Conservation (phyloP, 2,888 invertebrate species). For the Crossocerus cetratus region DNA sequence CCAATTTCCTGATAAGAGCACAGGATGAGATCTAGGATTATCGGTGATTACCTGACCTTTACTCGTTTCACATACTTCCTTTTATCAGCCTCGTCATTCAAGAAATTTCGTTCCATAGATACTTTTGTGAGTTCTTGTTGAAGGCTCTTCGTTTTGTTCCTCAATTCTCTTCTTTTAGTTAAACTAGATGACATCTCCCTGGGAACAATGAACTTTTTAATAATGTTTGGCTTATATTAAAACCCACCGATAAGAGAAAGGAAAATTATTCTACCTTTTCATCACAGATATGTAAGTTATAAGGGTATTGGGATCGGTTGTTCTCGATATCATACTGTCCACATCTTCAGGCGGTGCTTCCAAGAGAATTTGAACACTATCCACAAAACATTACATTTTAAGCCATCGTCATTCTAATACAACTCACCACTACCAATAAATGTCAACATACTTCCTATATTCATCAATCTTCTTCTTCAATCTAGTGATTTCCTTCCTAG, state of each 20-base stretch:
- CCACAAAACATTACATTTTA: too few relatives aligned
- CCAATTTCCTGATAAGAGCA: constrained; percentile 35
- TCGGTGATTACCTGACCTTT: background rate
- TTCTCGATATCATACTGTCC: constrained; percentile 81
- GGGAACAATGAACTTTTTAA: background rate
- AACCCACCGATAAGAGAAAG: background rate
- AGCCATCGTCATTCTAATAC: too few relatives aligned
- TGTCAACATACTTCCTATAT: constrained; percentile 46
- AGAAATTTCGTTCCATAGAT: constrained; percentile 49
- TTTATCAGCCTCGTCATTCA: constrained; percentile 39
- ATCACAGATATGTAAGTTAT: constrained; percentile 49
- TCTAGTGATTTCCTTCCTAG: constrained; percentile 79
- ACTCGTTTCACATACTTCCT: constrained; percentile 76
- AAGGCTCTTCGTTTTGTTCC: constrained; percentile 34
- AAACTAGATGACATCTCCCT: constrained; percentile 54
- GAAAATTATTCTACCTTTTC: constrained; percentile 40
- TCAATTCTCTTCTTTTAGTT: constrained; percentile 50
- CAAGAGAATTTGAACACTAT: constrained; percentile 80
- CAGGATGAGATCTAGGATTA: background rate
- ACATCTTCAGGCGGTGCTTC: constrained; percentile 81
- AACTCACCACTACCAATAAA: too few relatives aligned
- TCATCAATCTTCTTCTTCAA: constrained; percentile 79
- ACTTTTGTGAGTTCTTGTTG: constrained; percentile 49
- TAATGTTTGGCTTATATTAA: background rate
- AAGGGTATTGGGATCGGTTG: constrained; percentile 80